Evolutionary conservation across 2,113 vertebrate species (phyloP).

Genomic region (Tragelaphus strepsiceros): DNA sequence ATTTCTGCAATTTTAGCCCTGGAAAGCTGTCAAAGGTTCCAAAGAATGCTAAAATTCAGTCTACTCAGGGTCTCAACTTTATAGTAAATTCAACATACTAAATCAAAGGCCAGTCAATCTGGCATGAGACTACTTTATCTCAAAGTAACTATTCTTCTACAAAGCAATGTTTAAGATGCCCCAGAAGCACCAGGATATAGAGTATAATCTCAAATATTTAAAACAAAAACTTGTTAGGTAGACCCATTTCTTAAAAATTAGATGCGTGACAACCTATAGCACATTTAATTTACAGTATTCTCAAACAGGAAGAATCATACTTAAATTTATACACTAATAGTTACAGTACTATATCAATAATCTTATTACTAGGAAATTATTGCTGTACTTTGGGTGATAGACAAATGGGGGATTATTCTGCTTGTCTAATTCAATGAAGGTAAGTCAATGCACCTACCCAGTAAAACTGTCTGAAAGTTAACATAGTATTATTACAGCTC

Average conservation of each 20-base stretch:
- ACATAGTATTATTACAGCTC: not conserved
- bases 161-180: not conserved
- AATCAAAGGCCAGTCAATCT: conserved; percentile 9
- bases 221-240: not conserved
- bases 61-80: not conserved
- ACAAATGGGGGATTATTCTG: not conserved
- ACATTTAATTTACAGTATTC: not conserved
- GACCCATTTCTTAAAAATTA: not conserved
- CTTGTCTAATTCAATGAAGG: not conserved
- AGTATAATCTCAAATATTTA: conserved; percentile 13
- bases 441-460: not conserved
- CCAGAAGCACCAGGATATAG: not conserved
- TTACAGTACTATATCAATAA: not conserved
- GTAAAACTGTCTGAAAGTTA: conserved; percentile 5
- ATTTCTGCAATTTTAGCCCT: not conserved
- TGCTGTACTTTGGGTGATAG: not conserved
- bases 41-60: not conserved
- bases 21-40: not conserved
- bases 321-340: not conserved
- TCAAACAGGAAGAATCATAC: not conserved
- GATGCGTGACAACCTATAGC: not conserved
- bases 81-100: conserved; percentile 5
- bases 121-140: not conserved
- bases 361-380: not conserved
- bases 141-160: not conserved